Evolutionary conservation across 2,113 vertebrate genomes (phyloP), one percentile per base, ranked within the genome.

Genomic region (Atlantisia rogersi): DNA sequence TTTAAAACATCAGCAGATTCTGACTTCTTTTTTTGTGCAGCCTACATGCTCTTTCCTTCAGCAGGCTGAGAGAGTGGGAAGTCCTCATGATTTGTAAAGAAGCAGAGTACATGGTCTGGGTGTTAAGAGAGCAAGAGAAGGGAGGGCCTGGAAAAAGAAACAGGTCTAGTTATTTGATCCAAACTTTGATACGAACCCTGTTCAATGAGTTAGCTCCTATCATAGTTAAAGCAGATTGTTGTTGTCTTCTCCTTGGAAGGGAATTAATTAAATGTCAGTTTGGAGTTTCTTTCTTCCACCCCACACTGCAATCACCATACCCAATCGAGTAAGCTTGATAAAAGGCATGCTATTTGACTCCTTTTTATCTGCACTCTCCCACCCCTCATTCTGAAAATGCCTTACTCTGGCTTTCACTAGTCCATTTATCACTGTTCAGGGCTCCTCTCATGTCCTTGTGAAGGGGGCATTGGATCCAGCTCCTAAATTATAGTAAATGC

Each of bases 251-350:
- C 9, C 60, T 84, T 60, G 60, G 68, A 93, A 90, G 48, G 16
- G 48, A 82, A 90, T 79, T 95, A 94, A 91, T 95, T 80, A 88
- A 85, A 92, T 40, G 24, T 64, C 60, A 31, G 19, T 37, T 94
- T 58, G 46, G 32, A 86, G 52, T 44, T 84, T 59, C 40, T 71
- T 71, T 59, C 40, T 71, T 71, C 37, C 37, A 84, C n/a, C 65
- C 12, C 31, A 62, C 53, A 35, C 48, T 82, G 84, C 68, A 73
- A 13, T 85, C 59, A 62, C 91, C 53, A 73, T 32, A 58, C 39
- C 37, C 44, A 82, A 44, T 40, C 6, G 2, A 90, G 4, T 65
- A 64, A 87, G 55, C 37, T 50, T 69, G 50, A 82, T 94, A 63
- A 90, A 92, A 94, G 53, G 7, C 82, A n/a, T 63, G 37, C 21